Evolutionary conservation across 2,113 vertebrate genomes (phyloP).

Genomic region (Meles meles): DNA sequence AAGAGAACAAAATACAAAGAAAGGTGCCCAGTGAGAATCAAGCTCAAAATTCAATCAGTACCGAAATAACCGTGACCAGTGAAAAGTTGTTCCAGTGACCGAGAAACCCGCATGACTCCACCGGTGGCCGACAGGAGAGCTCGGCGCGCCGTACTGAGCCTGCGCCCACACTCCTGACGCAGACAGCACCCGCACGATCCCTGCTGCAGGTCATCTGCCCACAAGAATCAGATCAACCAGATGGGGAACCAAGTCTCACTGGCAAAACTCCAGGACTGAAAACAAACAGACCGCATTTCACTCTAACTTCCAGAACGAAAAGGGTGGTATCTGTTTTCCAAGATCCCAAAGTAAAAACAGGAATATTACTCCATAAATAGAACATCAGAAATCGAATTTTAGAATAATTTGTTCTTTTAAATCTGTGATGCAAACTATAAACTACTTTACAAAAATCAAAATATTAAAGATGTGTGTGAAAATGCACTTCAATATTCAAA

Average conservation of each 20-base stretch:
- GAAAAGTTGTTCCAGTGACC: neutral
- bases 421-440: neutral
- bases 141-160: fast-evolving
- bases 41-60: neutral
- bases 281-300: slow-evolving; percentile 18
- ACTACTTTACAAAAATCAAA: neutral
- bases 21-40: neutral
- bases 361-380: neutral
- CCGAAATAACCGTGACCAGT: neutral
- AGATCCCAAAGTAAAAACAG: neutral
- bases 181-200: slow-evolving; percentile 32
- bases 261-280: slow-evolving; percentile 57
- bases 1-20: neutral
- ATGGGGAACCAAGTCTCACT: slow-evolving; percentile 61
- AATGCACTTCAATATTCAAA: neutral
- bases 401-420: neutral
- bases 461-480: neutral
- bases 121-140: neutral
- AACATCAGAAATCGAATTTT: neutral
- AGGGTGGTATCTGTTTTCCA: neutral
- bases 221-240: slow-evolving; percentile 63
- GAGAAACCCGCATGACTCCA: neutral
- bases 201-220: slow-evolving; percentile 64
- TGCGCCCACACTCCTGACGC: fast-evolving
- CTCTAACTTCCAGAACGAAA: slow-evolving; percentile 69